Conservation (phyloP, 2,888 invertebrate species). For the Teleiodes luculella region DNA sequence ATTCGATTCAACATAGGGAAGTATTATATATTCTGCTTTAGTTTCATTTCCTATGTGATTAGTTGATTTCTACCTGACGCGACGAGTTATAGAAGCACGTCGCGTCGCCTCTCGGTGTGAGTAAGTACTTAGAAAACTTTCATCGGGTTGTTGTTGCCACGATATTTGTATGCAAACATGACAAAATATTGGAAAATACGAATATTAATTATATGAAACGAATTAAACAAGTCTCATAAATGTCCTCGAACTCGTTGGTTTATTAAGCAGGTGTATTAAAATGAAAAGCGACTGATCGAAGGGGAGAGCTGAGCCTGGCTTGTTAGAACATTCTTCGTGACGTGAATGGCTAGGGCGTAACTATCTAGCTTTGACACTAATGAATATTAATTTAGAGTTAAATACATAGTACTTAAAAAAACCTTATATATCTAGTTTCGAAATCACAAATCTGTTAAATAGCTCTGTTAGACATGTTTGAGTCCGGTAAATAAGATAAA, state of each 20-base stretch:
- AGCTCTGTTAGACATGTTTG: not conserved
- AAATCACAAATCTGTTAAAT: no score
- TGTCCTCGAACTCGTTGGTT: no score
- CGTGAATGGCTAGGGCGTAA: not conserved
- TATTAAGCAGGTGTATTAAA: no score
- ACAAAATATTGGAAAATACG: no score
- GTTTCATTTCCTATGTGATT: not conserved
- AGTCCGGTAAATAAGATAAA: no score
- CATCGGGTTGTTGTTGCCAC: not conserved
- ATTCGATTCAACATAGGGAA: not conserved
- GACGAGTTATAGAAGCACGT: not conserved
- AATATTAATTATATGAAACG: no score
- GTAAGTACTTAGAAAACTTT: not conserved
- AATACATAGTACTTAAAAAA: not conserved
- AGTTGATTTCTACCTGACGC: not conserved
- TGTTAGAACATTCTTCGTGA: no score
- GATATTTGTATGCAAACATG: not conserved
- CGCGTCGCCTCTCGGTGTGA: not conserved
- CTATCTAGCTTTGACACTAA: not conserved
- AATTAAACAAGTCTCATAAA: no score
- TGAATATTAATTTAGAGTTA: not conserved
- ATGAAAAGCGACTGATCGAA: constrained; percentile 1
- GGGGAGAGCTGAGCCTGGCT: not conserved
- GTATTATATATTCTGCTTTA: not conserved
- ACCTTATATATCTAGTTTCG: not conserved